These are phyloP conservation scores for Nothocercus nigrocapillus DNA, from an alignment of 2,113 vertebrate genomes.

Conservation along the genomic window DNA sequence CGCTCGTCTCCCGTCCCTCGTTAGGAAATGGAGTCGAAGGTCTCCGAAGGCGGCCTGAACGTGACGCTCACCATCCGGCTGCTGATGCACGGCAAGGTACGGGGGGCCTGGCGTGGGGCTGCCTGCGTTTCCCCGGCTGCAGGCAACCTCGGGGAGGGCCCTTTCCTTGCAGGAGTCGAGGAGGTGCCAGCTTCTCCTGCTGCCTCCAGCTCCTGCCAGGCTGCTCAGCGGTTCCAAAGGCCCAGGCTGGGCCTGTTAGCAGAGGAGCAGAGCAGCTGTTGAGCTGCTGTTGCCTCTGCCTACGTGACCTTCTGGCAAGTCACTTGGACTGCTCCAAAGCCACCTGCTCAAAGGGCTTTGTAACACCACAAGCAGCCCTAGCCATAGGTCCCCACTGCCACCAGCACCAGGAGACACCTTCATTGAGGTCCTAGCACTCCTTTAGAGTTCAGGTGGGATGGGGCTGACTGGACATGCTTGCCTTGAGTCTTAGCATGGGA, in stretches of 20 bases:
- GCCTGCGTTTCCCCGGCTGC: background rate
- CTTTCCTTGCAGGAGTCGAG: background rate
- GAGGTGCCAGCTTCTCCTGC: background rate
- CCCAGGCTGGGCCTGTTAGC: background rate
- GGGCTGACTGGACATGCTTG: no score
- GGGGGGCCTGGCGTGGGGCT: background rate
- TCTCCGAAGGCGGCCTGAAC: constrained; percentile 94
- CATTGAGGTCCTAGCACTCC: no score
- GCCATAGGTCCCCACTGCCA: no score
- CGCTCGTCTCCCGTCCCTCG: constrained; percentile 61
- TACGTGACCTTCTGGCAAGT: background rate
- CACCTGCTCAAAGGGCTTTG: background rate
- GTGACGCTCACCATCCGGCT: constrained; percentile 98
- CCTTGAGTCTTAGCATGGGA: no score
- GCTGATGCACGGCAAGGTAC: constrained; percentile 98
- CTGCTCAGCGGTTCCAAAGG: accelerated
- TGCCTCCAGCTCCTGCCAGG: accelerated
- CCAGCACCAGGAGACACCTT: no score
- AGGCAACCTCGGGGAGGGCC: accelerated
- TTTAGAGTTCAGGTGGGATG: no score
- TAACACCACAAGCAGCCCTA: background rate
- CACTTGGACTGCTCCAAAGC: background rate
- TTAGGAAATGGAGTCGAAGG: constrained; percentile 93
- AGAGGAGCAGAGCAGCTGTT: background rate
- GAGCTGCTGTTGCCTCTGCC: background rate